A percentile compares a stretch with the other conserved stretches of the same genome.
phyloP scores from a whole-genome alignment of 92 coral and sea anemone genomes.

The Ricordea florida region DNA sequence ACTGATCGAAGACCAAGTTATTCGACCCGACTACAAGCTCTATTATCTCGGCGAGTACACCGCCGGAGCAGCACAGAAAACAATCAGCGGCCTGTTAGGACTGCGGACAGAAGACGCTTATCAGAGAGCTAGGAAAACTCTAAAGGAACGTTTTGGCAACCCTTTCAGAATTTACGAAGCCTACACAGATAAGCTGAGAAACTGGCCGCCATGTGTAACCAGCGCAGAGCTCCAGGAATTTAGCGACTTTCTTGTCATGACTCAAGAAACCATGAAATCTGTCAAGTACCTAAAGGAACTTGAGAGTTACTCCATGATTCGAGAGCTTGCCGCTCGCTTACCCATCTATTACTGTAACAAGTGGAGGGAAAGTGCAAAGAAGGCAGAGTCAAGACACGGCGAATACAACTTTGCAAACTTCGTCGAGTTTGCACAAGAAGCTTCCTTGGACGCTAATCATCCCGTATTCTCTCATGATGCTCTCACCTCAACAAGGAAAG shows the following conservation, averaged over 20 bases:
- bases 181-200: conserved; percentile 33
- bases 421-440: conserved; percentile 54
- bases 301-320: conserved; percentile 60
- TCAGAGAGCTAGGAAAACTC: conserved; percentile 53
- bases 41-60: conserved; percentile 68
- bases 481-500: conserved; percentile 41
- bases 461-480: conserved; percentile 74
- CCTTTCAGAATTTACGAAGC: conserved; percentile 67
- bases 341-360: conserved; percentile 47
- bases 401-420: conserved; percentile 64
- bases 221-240: conserved; percentile 57
- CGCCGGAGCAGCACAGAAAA: conserved; percentile 10
- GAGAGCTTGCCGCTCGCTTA: conserved; percentile 54
- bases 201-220: conserved; percentile 61
- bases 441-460: conserved; percentile 60
- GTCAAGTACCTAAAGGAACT: conserved; percentile 69
- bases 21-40: conserved; percentile 53
- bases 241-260: conserved; percentile 66
- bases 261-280: conserved; percentile 69
- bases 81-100: conserved; percentile 50
- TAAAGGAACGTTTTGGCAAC: conserved; percentile 71
- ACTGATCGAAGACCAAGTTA: conserved; percentile 55
- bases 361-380: conserved; percentile 69
- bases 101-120: conserved; percentile 69
- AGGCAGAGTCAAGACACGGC: conserved; percentile 47